Evolutionary conservation across 2,113 vertebrate genomes (phyloP).

Genomic region (Cephalopholis sonnerati): DNA sequence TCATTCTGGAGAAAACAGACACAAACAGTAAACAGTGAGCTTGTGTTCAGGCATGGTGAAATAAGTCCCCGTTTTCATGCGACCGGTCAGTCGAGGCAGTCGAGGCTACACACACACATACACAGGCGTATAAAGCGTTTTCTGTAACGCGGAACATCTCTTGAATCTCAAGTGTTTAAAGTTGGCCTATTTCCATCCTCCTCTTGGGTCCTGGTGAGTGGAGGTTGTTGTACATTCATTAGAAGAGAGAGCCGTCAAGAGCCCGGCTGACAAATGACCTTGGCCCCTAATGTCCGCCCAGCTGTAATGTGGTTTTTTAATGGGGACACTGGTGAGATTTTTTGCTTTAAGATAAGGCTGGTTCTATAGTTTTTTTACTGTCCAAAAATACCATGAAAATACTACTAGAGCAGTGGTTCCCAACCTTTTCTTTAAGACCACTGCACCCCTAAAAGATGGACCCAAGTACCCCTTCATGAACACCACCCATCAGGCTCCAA

Average conservation of each 20-base stretch:
- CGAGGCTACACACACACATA: conserved; percentile 3
- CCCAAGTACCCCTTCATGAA: too few relatives aligned
- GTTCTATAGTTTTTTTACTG: conserved; percentile 6
- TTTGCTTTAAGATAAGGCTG: too few relatives aligned
- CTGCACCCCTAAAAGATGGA: too few relatives aligned
- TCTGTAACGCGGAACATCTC: conserved; percentile 34
- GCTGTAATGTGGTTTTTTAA: conserved; percentile 3
- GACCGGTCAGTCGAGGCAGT: conserved; percentile 23
- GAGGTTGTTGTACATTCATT: conserved; percentile 64
- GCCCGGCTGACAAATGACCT: conserved; percentile 52
- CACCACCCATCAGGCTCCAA: too few relatives aligned
- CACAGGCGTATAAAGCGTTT: conserved; percentile 21
- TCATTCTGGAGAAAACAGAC: conserved; percentile 38
- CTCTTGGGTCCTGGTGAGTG: conserved; percentile 24
- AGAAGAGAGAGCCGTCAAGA: conserved; percentile 45
- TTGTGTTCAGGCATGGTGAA: conserved; percentile 32
- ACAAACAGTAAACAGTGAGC: conserved; percentile 22
- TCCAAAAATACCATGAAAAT: conserved; percentile 13
- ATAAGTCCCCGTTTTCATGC: conserved; percentile 26
- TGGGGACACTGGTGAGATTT: conserved; percentile 18
- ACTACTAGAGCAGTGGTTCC: not conserved
- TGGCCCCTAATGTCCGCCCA: conserved; percentile 27
- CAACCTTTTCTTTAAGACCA: too few relatives aligned
- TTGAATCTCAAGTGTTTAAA: conserved; percentile 67
- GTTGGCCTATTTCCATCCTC: conserved; percentile 57